Conservation (phyloP, 2,888 invertebrate genomes). For the Scaeva pyrastri region DNA sequence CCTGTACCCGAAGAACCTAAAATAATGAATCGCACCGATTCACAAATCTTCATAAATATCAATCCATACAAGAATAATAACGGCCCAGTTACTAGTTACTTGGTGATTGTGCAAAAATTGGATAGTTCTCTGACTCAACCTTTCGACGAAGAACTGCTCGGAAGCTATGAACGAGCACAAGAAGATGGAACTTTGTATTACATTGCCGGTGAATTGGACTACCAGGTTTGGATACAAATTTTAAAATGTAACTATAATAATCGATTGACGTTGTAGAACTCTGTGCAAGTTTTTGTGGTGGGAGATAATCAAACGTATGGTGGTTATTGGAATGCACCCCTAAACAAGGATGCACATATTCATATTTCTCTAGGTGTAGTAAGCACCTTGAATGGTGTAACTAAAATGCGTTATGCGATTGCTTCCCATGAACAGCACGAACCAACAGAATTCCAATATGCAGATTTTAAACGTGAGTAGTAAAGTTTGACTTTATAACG, state of each 20-base stretch:
- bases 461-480: constrained; percentile 84
- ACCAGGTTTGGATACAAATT: constrained; percentile 84
- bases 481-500: background rate
- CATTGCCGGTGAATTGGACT: constrained; percentile 91
- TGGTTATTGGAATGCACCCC: constrained; percentile 90
- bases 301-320: constrained; percentile 91
- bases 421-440: constrained; percentile 84
- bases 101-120: constrained; percentile 88
- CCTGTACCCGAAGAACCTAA: constrained; percentile 89
- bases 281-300: constrained; percentile 88
- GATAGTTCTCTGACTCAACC: constrained; percentile 88
- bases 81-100: constrained; percentile 91
- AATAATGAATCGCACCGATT: constrained; percentile 86
- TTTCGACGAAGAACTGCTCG: constrained; percentile 86
- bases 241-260: background rate
- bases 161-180: constrained; percentile 88
- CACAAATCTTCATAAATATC: constrained; percentile 88
- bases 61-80: constrained; percentile 89
- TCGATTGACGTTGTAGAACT: constrained; percentile 82
- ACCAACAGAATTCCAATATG: constrained; percentile 76
- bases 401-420: constrained; percentile 88
- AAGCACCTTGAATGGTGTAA: constrained; percentile 86
- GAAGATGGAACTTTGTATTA: constrained; percentile 91
- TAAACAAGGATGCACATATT: constrained; percentile 87
- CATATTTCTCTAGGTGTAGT: constrained; percentile 89